phyloP scores from a whole-genome alignment of 2,113 vertebrate species.

The Pangasianodon gigas region DNA sequence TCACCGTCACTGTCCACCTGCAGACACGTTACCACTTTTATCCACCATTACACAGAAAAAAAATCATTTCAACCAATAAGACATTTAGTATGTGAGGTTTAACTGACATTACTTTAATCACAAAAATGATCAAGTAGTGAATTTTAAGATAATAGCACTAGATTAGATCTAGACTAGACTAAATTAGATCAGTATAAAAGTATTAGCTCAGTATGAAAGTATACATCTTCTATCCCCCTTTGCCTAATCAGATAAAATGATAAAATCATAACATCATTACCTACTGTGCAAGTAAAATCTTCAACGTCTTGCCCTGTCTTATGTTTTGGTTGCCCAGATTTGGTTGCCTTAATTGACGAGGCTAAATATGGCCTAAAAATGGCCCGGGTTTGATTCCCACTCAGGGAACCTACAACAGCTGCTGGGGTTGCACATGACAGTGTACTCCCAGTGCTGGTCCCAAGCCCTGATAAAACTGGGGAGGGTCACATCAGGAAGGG shows the following conservation, averaged over 20 bases:
- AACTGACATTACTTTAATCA: background rate
- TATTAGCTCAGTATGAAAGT: background rate
- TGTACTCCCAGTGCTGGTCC: too few relatives aligned
- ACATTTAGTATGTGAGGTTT: background rate
- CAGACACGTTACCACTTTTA: conserved; percentile 14
- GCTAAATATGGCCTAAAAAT: too few relatives aligned
- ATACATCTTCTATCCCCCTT: background rate
- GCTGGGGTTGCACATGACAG: too few relatives aligned
- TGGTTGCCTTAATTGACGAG: too few relatives aligned
- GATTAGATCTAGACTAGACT: too few relatives aligned
- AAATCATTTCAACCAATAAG: background rate
- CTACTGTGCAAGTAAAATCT: background rate
- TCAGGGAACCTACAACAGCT: too few relatives aligned
- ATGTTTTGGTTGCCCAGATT: too few relatives aligned
- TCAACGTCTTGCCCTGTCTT: too few relatives aligned
- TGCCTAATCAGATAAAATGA: background rate
- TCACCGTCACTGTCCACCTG: conserved; percentile 73
- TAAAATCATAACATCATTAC: background rate
- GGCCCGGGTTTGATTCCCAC: too few relatives aligned
- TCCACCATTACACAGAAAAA: background rate
- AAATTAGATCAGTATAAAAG: background rate
- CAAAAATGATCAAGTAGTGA: background rate
- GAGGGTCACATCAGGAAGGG: too few relatives aligned
- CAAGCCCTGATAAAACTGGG: too few relatives aligned
- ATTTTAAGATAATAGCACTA: background rate